Percentiles rank a stretch among this genome's conserved stretches.
Evolutionary conservation across 2,888 invertebrate genomes (phyloP).

Genomic region (Incurvaria masculella): DNA sequence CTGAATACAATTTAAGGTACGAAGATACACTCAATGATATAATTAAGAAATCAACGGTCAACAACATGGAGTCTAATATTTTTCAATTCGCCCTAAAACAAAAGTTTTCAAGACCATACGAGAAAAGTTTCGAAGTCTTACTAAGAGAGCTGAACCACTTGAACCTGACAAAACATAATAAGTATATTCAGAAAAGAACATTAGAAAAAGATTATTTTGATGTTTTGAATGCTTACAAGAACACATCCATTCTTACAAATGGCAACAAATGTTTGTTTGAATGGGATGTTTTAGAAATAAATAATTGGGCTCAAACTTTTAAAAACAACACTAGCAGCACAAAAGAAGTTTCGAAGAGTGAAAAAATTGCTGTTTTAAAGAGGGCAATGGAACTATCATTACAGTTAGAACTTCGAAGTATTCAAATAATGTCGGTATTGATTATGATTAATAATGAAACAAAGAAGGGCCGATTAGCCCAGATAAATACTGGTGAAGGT

Average conservation of each 20-base stretch:
- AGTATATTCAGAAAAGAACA: neutral
- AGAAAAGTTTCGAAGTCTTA: slow-evolving; percentile 6
- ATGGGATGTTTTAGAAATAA: neutral
- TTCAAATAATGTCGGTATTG: slow-evolving; percentile 10
- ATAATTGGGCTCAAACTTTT: neutral
- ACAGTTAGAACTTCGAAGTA: neutral
- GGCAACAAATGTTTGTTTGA: neutral
- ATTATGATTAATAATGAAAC: slow-evolving; percentile 9
- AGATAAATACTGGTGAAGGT: slow-evolving; percentile 14
- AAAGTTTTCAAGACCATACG: slow-evolving; percentile 10
- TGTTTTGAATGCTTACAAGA: neutral
- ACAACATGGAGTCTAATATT: slow-evolving; percentile 7
- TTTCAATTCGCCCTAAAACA: neutral
- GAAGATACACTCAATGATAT: neutral
- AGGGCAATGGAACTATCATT: neutral
- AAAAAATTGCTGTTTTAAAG: neutral
- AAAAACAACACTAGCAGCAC: neutral
- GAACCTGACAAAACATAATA: neutral
- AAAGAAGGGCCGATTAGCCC: slow-evolving; percentile 10
- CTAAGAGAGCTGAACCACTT: slow-evolving; percentile 8
- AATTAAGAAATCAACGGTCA: neutral
- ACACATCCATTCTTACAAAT: neutral
- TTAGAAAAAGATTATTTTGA: neutral
- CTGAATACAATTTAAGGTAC: neutral
- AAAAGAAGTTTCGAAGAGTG: neutral